Evolutionary conservation across 64 coral and sea anemone species (phyloP).

Genomic region (Platygyra sinensis): DNA sequence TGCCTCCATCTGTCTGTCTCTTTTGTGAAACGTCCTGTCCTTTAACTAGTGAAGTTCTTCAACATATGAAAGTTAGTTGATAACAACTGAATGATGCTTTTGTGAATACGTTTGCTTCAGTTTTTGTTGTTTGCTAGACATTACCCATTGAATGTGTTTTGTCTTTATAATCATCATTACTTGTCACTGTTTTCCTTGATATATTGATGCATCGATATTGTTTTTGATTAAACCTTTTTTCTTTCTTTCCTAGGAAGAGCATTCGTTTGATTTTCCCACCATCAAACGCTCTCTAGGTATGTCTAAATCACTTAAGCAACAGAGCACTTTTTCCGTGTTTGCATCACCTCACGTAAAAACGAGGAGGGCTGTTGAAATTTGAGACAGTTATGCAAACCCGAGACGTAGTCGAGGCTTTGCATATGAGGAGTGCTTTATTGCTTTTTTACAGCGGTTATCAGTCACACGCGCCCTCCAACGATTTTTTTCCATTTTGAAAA

Average conservation of each 20-base stretch:
- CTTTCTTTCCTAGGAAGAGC: conserved; percentile 26
- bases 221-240: neutral
- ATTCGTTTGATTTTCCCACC: conserved; percentile 52
- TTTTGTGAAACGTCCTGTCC: conserved; percentile 56
- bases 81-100: neutral
- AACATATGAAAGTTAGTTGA: conserved; percentile 64
- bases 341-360: no score
- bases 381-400: no score
- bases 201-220: no score
- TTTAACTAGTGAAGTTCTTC: conserved; percentile 16
- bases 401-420: no score
- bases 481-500: no score
- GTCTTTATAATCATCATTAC: neutral
- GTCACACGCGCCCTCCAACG: no score
- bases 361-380: no score
- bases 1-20: conserved; percentile 58
- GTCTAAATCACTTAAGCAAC: neutral
- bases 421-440: no score
- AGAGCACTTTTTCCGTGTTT: no score
- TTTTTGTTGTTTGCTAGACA: no score
- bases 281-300: conserved; percentile 46
- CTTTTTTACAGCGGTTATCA: no score
- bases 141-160: neutral
- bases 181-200: neutral
- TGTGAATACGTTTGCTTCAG: no score